A percentile compares a stretch with the other conserved stretches of the same genome.
These are phyloP conservation scores for Bufo gargarizans DNA, from an alignment of 2,113 vertebrate species.

Conservation along the genomic window DNA sequence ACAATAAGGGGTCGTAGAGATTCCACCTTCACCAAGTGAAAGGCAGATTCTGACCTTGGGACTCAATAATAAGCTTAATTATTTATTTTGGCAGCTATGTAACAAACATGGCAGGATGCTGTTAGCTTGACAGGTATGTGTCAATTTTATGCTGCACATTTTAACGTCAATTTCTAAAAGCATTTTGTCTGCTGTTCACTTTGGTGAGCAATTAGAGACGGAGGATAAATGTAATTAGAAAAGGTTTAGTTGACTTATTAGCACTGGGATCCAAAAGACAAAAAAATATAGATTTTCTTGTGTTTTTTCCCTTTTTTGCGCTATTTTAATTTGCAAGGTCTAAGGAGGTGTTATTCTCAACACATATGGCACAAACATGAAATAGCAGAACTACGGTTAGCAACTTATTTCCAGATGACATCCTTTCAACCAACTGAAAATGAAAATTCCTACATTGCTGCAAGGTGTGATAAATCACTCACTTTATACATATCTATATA, in stretches of 20 bases:
- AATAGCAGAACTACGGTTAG: slow-evolving; percentile 23
- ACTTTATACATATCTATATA: slow-evolving; percentile 13
- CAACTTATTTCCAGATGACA: slow-evolving; percentile 51
- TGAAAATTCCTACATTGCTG: slow-evolving; percentile 38
- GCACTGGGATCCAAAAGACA: neutral
- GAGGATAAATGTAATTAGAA: slow-evolving; percentile 20
- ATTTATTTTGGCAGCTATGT: slow-evolving; percentile 51
- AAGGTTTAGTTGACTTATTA: slow-evolving; percentile 18
- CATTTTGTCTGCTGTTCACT: slow-evolving; percentile 29
- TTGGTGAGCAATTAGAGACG: slow-evolving; percentile 27
- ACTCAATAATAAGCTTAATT: slow-evolving; percentile 42
- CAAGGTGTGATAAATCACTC: slow-evolving; percentile 38
- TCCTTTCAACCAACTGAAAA: slow-evolving; percentile 39
- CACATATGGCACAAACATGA: slow-evolving; percentile 41
- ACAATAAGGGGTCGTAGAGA: slow-evolving; percentile 48
- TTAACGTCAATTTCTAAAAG: slow-evolving; percentile 49
- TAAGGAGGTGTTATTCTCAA: slow-evolving; percentile 33
- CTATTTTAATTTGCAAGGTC: slow-evolving; percentile 32
- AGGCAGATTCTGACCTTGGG: slow-evolving; percentile 57
- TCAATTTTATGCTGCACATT: slow-evolving; percentile 44
- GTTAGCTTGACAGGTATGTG: slow-evolving; percentile 35
- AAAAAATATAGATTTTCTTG: neutral
- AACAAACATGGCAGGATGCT: slow-evolving; percentile 40
- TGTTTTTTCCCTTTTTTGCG: neutral
- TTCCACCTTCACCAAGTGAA: slow-evolving; percentile 47